These are phyloP conservation scores for Psylliodes chrysocephalus DNA, from an alignment of 2,888 invertebrate genomes.

Conservation along the genomic window DNA sequence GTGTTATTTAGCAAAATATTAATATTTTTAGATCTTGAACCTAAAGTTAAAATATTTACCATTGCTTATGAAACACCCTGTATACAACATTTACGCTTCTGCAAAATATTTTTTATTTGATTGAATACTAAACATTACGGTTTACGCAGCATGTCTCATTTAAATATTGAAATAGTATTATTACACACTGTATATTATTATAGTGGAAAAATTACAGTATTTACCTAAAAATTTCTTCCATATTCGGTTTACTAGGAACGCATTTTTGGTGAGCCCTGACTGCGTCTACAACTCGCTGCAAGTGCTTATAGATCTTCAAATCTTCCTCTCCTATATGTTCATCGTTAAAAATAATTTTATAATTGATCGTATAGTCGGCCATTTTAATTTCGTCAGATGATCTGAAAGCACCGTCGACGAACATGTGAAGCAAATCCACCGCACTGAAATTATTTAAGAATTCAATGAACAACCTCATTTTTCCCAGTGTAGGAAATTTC, in stretches of 20 bases:
- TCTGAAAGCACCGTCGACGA: conserved; percentile 34
- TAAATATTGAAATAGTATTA: no score
- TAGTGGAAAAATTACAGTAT: no score
- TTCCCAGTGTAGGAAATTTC: background rate
- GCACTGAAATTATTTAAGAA: conserved; percentile 38
- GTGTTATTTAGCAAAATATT: no score
- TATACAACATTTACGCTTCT: no score
- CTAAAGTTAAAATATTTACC: no score
- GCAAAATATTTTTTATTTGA: no score
- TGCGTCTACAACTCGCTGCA: conserved; percentile 34
- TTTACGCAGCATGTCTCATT: no score
- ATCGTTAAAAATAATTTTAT: conserved; percentile 37
- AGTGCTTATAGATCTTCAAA: conserved; percentile 31
- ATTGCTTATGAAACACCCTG: no score
- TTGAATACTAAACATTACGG: no score
- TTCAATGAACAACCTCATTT: conserved; percentile 38
- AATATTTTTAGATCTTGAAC: no score
- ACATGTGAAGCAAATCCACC: conserved; percentile 35
- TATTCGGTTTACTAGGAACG: background rate
- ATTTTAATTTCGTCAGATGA: conserved; percentile 40
- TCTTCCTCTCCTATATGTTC: conserved; percentile 28
- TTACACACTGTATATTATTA: no score
- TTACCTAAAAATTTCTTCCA: conserved; percentile 27
- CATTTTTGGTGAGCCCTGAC: conserved; percentile 25
- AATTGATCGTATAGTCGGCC: conserved; percentile 37